Conservation (phyloP, 2,888 invertebrate species). For the Caenorhabditis macrosperma region DNA sequence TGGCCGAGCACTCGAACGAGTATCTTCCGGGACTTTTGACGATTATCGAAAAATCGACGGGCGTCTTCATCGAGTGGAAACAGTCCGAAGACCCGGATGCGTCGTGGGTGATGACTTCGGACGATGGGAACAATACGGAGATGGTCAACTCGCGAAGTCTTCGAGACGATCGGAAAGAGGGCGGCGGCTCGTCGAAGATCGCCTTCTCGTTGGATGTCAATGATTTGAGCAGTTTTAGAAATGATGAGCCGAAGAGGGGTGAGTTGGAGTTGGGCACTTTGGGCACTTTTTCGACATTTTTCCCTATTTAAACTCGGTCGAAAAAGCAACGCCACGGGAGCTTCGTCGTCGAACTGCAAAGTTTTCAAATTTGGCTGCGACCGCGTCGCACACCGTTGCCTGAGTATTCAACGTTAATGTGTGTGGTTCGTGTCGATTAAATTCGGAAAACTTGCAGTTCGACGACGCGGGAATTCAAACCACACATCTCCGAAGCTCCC, state of each 20-base stretch:
- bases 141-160: conserved; percentile 35
- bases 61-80: conserved; percentile 79
- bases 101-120: conserved; percentile 69
- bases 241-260: conserved; percentile 71
- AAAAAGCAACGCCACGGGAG: no score
- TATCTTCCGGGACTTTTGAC: conserved; percentile 68
- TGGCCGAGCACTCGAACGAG: conserved; percentile 58
- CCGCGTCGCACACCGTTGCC: no score
- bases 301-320: no score
- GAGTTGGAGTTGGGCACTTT: not conserved
- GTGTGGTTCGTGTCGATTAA: no score
- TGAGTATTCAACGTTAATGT: no score
- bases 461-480: no score
- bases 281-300: not conserved
- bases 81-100: conserved; percentile 68
- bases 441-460: no score
- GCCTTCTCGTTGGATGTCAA: conserved; percentile 77
- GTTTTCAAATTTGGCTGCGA: no score
- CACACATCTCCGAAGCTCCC: no score
- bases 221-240: conserved; percentile 76
- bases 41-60: conserved; percentile 74
- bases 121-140: conserved; percentile 49
- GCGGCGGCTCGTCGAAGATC: conserved; percentile 43
- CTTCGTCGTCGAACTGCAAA: no score
- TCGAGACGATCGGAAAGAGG: conserved; percentile 8